Conservation (phyloP, 2,888 invertebrate genomes). For the Cheilosia soror region DNA sequence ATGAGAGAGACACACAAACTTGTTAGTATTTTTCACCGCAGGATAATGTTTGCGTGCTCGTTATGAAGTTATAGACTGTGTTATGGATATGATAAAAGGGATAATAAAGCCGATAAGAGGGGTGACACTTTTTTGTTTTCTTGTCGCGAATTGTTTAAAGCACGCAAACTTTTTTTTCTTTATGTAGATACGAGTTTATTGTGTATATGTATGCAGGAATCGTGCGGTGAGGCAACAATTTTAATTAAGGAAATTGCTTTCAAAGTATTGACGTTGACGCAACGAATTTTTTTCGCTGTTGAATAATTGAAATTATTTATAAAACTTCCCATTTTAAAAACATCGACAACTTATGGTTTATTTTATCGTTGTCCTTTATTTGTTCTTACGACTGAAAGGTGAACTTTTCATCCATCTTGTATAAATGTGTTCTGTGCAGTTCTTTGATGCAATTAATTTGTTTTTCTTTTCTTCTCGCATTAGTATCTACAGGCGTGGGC, state of each 20-base stretch:
- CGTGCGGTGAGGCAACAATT: conserved; percentile 32
- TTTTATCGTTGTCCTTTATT: neutral
- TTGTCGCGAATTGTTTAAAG: conserved; percentile 1
- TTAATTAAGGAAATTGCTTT: conserved; percentile 56
- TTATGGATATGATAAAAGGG: conserved; percentile 59
- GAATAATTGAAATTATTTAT: conserved; percentile 26
- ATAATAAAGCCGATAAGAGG: conserved; percentile 48
- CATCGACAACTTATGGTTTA: neutral
- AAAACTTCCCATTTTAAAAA: neutral
- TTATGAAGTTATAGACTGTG: conserved; percentile 64
- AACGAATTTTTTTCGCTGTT: neutral
- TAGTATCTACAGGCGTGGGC: too few species aligned
- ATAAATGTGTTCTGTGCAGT: neutral
- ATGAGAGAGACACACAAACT: conserved; percentile 36
- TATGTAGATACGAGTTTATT: too few species aligned
- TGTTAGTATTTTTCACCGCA: conserved; percentile 53
- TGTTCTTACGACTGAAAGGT: neutral
- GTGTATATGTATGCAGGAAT: neutral
- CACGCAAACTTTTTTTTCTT: conserved; percentile 30
- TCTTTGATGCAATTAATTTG: neutral
- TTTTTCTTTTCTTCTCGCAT: neutral
- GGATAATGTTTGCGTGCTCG: conserved; percentile 64
- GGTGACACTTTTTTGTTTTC: conserved; percentile 17
- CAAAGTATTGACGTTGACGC: neutral
- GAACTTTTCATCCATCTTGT: neutral